Evolutionary conservation across 2,888 invertebrate genomes (phyloP).

Genomic region (Drosophila suboccidentalis): DNA sequence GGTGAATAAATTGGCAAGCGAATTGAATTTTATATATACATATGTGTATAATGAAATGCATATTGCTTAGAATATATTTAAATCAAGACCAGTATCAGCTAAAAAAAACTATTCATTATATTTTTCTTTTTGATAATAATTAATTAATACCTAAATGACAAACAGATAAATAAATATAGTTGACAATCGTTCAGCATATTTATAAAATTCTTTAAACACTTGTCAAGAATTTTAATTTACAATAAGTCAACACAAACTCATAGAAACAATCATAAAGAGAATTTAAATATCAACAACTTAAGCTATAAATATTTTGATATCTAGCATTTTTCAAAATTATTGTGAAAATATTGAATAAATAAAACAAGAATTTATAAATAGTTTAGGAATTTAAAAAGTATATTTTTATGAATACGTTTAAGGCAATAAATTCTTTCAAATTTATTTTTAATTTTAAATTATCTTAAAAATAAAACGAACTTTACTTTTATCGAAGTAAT

Average conservation of each 20-base stretch:
- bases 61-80: background rate
- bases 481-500: background rate
- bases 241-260: background rate
- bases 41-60: background rate
- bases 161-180: background rate
- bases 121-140: too few relatives aligned
- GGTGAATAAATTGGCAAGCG: background rate
- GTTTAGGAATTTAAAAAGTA: too few relatives aligned
- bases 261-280: background rate
- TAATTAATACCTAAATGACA: background rate
- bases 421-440: too few relatives aligned
- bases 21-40: background rate
- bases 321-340: background rate
- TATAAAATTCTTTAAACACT: background rate
- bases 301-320: background rate
- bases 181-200: background rate
- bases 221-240: background rate
- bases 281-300: background rate
- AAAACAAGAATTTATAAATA: background rate
- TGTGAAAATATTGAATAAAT: background rate
- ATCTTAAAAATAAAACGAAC: background rate
- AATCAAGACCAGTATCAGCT: background rate
- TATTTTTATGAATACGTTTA: too few relatives aligned
- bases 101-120: background rate
- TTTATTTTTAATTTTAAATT: background rate